Base-by-base conservation (phyloP, 2,113 vertebrate genomes). In the Aplodontia rufa region DNA sequence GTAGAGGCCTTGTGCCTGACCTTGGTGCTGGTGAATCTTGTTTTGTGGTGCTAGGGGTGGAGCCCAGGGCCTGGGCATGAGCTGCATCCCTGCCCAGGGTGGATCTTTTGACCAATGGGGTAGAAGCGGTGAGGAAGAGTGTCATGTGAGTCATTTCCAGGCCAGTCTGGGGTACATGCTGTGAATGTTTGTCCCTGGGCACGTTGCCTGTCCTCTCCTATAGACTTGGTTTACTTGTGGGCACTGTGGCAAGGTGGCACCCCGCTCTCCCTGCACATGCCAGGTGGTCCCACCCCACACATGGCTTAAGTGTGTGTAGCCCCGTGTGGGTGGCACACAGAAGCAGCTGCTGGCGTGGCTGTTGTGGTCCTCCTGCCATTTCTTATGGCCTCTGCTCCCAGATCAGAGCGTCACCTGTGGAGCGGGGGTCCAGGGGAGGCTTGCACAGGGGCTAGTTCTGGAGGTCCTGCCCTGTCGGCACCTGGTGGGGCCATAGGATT, bases 251-350 rank as follows among this genome's bases (percentile, higher is more conserved):
- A 58, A 20, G 2, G 7, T 4, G 22, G 55, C 55, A 58, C 55
- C 55, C n/a, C n/a, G n/a, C n/a, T n/a, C 8, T 26, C 55, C 16
- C 55, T 58, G 55, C 55, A 58, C 22, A 58, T 58, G 55, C 22
- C 55, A 58, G 22, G 24, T 76, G 42, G 30, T 78, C 20, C 49
- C 5, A 10, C 19, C 49, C 3, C 17, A 35, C 74, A 49, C 8
- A 8, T 5, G 20, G 6, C 14, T 11, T 35, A n/a, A 20, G 20
- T 8, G 13, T 37, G 76, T 55, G 12, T 12, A 6, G 22, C 51
- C 30, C 12, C n/a, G 12, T 8, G 4, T 4, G 9, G 53, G 32
- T 7, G 51, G 35, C n/a, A 37, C 22, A 8, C 0, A 10, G 51
- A n/a, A 1, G 6, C 35, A 2, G 20, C 35, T 11, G 11, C 51